Base-by-base conservation (phyloP, 2,113 vertebrate genomes). In the Cyanocitta stelleri region DNA sequence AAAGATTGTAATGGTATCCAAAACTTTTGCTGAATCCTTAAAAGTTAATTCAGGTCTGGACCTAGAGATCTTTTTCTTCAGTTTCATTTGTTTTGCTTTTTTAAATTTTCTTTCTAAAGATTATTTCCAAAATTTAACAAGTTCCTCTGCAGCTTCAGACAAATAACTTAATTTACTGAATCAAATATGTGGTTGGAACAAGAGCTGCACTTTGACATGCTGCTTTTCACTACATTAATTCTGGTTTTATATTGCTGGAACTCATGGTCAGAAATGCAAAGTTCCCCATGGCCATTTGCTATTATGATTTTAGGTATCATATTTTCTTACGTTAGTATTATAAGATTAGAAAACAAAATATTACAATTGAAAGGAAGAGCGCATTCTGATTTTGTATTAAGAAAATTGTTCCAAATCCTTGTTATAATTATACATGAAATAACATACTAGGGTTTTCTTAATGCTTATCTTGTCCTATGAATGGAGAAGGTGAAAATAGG, bases 201-300 rank as follows among this genome's bases (percentile, higher is more conserved):
- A 63, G 33, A 66, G 19, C 18, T 78, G 33, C 14, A 16, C 48
- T 81, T 89, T 26, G 44, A 27, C 16, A 3, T 17, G 39, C 22
- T 88, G 6, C 26, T 81, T 88, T 73, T 74, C 19, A 32, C 48
- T 26, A 8, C 48, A 6, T 18, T 52, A 59, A 51, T 41, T 90
- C 26, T 13, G n/a, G 22, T 61, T 91, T 54, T 44, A 33, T 55
- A 6, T 14, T 64, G 27, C 8, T 62, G 35, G 11, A 24, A 27
- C 17, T 86, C 29, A 6, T 56, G 14, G 26, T 35, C 52, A 59
- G 51, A 78, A 74, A 51, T 16, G 9, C 7, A 7, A 46, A 35
- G 11, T 46, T 86, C 21, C 11, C 7, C 10, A 51, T 22, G 23
- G 11, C n/a, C 0, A 0, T 59, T 58, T 81, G 6, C 26, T 54